Percentiles rank a stretch among this genome's conserved stretches.
phyloP scores from a whole-genome alignment of 92 coral and sea anemone genomes.

The Micromussa lordhowensis region DNA sequence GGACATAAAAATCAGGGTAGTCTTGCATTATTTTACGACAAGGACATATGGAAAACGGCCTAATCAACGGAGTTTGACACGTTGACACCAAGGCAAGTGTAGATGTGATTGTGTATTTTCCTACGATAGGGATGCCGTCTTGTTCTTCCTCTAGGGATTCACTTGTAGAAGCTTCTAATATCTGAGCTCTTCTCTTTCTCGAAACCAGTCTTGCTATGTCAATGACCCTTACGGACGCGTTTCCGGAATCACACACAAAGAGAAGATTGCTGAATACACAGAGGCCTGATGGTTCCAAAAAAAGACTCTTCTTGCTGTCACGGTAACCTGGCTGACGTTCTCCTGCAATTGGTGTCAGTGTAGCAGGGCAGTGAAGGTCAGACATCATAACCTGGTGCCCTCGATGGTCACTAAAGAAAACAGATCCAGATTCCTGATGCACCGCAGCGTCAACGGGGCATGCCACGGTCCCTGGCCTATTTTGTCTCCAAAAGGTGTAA shows the following conservation, averaged over 20 bases:
- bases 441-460: constrained; percentile 37
- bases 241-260: constrained; percentile 50
- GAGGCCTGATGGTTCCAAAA: constrained; percentile 49
- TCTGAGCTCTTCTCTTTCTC: constrained; percentile 27
- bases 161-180: background rate
- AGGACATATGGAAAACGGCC: constrained; percentile 43
- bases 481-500: constrained; percentile 56
- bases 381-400: background rate
- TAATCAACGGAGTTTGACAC: constrained; percentile 33
- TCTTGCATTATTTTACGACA: constrained; percentile 45
- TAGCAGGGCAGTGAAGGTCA: constrained; percentile 16
- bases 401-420: constrained; percentile 15
- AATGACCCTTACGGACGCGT: constrained; percentile 42
- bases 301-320: constrained; percentile 35
- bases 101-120: constrained; percentile 49
- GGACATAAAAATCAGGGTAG: constrained; percentile 38
- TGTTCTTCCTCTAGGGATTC: constrained; percentile 14
- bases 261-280: constrained; percentile 45
- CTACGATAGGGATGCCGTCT: constrained; percentile 45
- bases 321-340: constrained; percentile 18
- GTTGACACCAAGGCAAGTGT: constrained; percentile 32
- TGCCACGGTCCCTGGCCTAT: constrained; percentile 23
- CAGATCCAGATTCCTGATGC: constrained; percentile 27
- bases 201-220: constrained; percentile 38
- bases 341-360: constrained; percentile 28